Evolutionary conservation across 1,140 invertebrate genomes (phyloP), one percentile per base, ranked within the genome.

Genomic region (Conopomorpha cramerella): DNA sequence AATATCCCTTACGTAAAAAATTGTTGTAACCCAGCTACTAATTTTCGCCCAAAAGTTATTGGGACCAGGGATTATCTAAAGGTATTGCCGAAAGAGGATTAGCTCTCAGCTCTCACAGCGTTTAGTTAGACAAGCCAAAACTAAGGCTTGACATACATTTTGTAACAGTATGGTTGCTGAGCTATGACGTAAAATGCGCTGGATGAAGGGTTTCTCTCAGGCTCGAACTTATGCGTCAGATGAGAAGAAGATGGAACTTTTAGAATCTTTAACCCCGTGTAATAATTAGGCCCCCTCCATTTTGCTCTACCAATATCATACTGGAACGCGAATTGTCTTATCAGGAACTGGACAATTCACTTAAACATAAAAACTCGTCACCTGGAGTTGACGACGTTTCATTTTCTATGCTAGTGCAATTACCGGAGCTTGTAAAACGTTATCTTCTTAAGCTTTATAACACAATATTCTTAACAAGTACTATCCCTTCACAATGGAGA

Each of bases 401-500:
- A 14, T 32, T 14, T 15, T 13, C 30, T 17, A 32, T 32, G 30
- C 4, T 32, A 10, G 13, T 10, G 13, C 13, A 32, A 6, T 11
- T 32, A 11, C 30, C 30, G 3, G 13, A 10, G 3, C 6, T 7
- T 8, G 16, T 3, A 6, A 32, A 32, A 11, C 3, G 8, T 14
- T 16, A 14, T 8, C 16, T 32, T 7, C 8, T 32, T 7, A 14
- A 32, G 7, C 6, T 32, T 10, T 32, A 6, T 32, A 32, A 32
- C 11, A 14, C 3, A 7, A 32, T 32, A 14, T 32, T 32, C 4
- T 16, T 6, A 3, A 32, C 7, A 7, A 11, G 16, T 17, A 6
- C 3, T 8, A 11, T 43, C 27, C 60, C 54, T 7, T 23, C 23
- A 7, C 19, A 34, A 8, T 62, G 49, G 49, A 60, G 60, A 43